Conservation (phyloP, 2,113 vertebrate species). For the Brevimyrus niger region DNA sequence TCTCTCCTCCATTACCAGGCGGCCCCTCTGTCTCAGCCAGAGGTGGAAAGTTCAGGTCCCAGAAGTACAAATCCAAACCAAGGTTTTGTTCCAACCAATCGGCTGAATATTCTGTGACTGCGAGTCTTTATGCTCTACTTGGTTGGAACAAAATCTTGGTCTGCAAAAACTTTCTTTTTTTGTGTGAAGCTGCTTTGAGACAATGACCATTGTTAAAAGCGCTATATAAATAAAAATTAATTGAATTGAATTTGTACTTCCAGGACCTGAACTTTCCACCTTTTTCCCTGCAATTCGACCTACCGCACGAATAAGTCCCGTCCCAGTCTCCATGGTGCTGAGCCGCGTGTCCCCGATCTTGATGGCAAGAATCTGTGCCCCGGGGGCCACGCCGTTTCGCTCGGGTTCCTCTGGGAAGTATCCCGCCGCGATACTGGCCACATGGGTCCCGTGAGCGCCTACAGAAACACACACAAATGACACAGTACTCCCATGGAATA, state of each 20-base stretch:
- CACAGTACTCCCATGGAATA: background rate
- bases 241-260: too few relatives aligned
- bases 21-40: background rate
- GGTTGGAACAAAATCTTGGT: too few relatives aligned
- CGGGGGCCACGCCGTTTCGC: conserved; percentile 86
- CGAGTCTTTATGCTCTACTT: too few relatives aligned
- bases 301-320: conserved; percentile 94
- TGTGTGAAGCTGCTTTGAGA: too few relatives aligned
- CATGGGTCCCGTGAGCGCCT: conserved; percentile 96
- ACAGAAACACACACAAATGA: background rate
- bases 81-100: too few relatives aligned
- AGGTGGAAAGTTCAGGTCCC: too few relatives aligned
- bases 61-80: too few relatives aligned
- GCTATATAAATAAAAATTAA: too few relatives aligned
- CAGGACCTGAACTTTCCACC: too few relatives aligned
- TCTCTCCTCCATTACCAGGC: background rate
- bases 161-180: too few relatives aligned
- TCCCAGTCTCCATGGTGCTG: conserved; percentile 98
- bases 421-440: conserved; percentile 95
- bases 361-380: conserved; percentile 88
- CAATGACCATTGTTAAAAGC: too few relatives aligned
- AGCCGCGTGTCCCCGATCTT: conserved; percentile 94
- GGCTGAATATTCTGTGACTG: too few relatives aligned
- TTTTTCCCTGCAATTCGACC: conserved; percentile 9
- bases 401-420: conserved; percentile 93